phyloP scores from a whole-genome alignment of 1,140 invertebrate species.

The Globodera rostochiensis region DNA sequence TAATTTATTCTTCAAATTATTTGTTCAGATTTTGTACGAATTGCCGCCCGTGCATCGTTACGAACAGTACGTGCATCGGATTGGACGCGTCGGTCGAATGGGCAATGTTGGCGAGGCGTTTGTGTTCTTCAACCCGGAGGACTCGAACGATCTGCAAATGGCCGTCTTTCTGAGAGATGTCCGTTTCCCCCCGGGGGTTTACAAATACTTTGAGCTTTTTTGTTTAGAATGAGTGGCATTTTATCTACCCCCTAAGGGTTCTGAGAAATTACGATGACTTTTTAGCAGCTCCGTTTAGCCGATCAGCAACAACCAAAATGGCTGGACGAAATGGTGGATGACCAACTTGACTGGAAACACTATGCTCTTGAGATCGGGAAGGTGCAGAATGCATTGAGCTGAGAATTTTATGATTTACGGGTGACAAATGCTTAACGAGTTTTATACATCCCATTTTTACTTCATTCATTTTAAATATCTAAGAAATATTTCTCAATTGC shows the following conservation, averaged over 20 bases:
- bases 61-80: constrained; percentile 84
- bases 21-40: constrained; percentile 25
- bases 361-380: too few species aligned
- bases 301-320: not conserved
- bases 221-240: not conserved
- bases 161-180: constrained; percentile 11
- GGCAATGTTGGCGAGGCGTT: constrained; percentile 78
- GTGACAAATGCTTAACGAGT: too few species aligned
- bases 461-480: too few species aligned
- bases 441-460: too few species aligned
- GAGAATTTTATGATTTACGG: too few species aligned
- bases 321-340: not conserved
- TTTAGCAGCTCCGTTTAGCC: not conserved
- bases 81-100: constrained; percentile 86
- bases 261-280: not conserved
- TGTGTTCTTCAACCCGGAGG: constrained; percentile 78
- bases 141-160: constrained; percentile 3
- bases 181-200: not conserved
- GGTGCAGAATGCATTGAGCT: too few species aligned
- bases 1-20: not conserved
- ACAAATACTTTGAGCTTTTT: not conserved
- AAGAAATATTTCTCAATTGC: too few species aligned
- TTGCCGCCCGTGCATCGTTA: constrained; percentile 15
- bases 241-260: not conserved
- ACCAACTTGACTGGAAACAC: not conserved